phyloP scores from a whole-genome alignment of 1,140 invertebrate genomes.

The Heliothis virescens region DNA sequence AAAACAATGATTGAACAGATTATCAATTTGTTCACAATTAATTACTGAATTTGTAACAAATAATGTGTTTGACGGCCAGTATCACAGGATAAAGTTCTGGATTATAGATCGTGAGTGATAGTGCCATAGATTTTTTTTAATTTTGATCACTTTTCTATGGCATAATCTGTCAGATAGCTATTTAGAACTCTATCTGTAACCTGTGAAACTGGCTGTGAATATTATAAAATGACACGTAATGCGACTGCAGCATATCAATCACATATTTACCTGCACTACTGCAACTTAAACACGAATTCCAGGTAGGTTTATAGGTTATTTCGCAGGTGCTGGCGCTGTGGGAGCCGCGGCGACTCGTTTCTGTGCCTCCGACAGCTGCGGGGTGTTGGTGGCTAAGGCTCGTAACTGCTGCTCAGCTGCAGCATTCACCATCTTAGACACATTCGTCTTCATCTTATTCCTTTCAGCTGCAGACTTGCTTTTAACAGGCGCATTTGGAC shows the following conservation, averaged over 20 bases:
- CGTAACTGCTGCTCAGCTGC: conserved; percentile 78
- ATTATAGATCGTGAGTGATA: too few relatives aligned
- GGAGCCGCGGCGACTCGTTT: conserved; percentile 73
- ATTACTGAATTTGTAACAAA: too few relatives aligned
- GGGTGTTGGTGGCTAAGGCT: conserved; percentile 72
- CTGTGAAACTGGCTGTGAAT: too few relatives aligned
- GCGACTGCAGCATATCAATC: not conserved
- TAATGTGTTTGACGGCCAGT: too few relatives aligned
- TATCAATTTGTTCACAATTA: too few relatives aligned
- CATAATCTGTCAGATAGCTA: too few relatives aligned
- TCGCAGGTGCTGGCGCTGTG: conserved; percentile 71
- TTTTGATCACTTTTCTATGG: too few relatives aligned
- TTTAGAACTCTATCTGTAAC: too few relatives aligned
- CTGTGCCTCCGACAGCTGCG: conserved; percentile 75
- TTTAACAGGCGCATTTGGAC: conserved; percentile 74
- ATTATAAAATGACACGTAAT: too few relatives aligned
- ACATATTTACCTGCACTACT: not conserved
- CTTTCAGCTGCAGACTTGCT: conserved; percentile 72
- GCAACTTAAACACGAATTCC: not conserved
- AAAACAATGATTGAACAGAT: too few relatives aligned
- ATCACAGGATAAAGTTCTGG: too few relatives aligned
- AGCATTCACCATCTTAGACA: conserved; percentile 82
- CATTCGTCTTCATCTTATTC: conserved; percentile 79
- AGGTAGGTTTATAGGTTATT: conserved; percentile 4
- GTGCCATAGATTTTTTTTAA: too few relatives aligned